phyloP scores from a whole-genome alignment of 2,888 invertebrate species.

The Nezara viridula region DNA sequence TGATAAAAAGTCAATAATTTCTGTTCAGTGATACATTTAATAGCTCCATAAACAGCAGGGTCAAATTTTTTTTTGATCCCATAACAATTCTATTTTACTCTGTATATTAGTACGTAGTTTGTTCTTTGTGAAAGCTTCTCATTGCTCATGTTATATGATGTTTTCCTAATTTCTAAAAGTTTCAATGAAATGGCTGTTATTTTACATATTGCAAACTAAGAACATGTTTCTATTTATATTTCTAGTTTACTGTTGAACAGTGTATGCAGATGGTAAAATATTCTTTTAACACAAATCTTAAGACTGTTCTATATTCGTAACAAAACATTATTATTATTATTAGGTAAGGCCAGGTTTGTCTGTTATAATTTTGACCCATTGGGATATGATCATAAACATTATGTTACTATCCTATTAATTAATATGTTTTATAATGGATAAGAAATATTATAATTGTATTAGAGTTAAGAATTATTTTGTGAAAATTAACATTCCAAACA shows the following conservation, averaged over 20 bases:
- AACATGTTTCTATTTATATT: neutral
- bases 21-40: neutral
- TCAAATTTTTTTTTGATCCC: neutral
- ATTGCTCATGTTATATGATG: neutral
- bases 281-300: neutral
- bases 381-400: neutral
- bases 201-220: neutral
- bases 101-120: neutral
- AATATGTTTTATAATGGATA: neutral
- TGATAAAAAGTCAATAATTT: neutral
- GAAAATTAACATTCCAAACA: conserved; percentile 1
- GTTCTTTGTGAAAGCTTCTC: neutral
- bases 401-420: neutral
- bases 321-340: neutral
- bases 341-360: neutral
- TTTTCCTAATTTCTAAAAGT: neutral
- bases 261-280: neutral
- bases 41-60: neutral
- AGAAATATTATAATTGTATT: neutral
- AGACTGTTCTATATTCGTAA: neutral
- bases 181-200: neutral
- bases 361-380: neutral
- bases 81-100: neutral
- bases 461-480: neutral
- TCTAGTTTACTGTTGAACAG: neutral